phyloP scores from a whole-genome alignment of 2,797 vertebrate genomes.

The Lagodon rhomboides region DNA sequence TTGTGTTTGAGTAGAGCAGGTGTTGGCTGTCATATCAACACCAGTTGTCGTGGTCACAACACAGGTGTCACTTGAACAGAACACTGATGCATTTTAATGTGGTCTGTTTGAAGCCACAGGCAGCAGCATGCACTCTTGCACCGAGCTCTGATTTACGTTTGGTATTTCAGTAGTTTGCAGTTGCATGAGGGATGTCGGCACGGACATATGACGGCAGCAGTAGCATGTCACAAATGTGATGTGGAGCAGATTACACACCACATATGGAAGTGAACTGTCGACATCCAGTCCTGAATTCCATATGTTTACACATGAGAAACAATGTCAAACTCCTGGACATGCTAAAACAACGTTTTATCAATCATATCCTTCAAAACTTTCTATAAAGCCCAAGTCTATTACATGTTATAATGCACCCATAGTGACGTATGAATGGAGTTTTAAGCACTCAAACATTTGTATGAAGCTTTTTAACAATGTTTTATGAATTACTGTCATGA shows the following conservation, averaged over 20 bases:
- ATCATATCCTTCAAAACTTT: background rate
- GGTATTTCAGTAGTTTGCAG: background rate
- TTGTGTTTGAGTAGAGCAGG: background rate
- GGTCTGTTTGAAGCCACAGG: background rate
- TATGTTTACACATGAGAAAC: background rate
- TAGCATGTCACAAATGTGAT: background rate
- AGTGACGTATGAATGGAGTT: too few relatives aligned
- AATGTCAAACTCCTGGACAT: background rate
- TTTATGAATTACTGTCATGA: too few relatives aligned
- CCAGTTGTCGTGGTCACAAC: constrained; percentile 2
- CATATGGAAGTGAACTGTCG: background rate
- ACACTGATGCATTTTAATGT: background rate
- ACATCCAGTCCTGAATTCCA: background rate
- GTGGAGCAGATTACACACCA: background rate
- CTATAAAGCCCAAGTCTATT: too few relatives aligned
- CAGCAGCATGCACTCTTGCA: constrained; percentile 1
- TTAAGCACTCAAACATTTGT: too few relatives aligned
- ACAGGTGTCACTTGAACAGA: background rate
- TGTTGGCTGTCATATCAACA: constrained; percentile 6
- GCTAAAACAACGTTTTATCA: background rate
- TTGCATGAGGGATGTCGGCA: background rate
- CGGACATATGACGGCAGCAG: background rate
- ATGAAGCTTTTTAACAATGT: too few relatives aligned
- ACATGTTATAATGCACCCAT: too few relatives aligned
- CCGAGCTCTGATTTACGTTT: background rate